A percentile compares a stretch with the other conserved stretches of the same genome.
Evolutionary conservation across 2,797 vertebrate genomes (phyloP).

Genomic region (Arctocebus calabarensis): DNA sequence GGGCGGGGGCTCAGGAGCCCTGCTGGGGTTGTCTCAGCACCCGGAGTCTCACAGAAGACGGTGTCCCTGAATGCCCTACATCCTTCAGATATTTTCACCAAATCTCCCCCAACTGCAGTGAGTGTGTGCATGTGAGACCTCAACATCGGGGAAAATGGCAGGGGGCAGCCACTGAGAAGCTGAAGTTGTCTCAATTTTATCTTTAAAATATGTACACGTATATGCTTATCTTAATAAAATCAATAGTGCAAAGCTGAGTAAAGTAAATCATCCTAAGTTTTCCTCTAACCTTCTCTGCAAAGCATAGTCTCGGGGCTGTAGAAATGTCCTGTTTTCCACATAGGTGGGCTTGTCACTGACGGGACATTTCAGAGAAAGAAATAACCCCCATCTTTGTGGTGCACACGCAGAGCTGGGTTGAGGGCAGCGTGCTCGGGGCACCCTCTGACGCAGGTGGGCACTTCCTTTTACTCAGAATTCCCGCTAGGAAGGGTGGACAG

Average conservation of each 20-base stretch:
- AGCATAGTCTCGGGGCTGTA: not conserved
- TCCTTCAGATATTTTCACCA: not conserved
- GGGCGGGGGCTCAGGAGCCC: fast-evolving
- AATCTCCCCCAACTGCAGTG: too few relatives aligned
- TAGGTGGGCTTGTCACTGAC: fast-evolving
- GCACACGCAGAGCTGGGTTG: not conserved
- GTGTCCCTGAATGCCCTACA: not conserved
- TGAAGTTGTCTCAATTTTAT: not conserved
- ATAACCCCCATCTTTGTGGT: not conserved
- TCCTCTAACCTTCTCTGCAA: fast-evolving
- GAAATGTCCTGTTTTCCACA: not conserved
- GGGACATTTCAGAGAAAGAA: not conserved
- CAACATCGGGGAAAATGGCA: not conserved
- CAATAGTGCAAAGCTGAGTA: not conserved
- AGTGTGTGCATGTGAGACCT: not conserved
- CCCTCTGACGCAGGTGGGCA: not conserved
- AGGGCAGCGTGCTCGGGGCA: fast-evolving
- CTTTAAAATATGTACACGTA: not conserved
- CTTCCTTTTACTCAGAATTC: not conserved
- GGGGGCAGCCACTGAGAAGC: not conserved
- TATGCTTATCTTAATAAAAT: not conserved
- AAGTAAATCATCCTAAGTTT: not conserved
- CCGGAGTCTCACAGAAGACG: fast-evolving
- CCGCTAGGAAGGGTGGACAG: not conserved
- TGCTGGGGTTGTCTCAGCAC: fast-evolving